Percentiles rank a stretch among this genome's conserved stretches.
Conservation (phyloP, 2,888 invertebrate species). For the Spatulosminthurus flaviceps region DNA sequence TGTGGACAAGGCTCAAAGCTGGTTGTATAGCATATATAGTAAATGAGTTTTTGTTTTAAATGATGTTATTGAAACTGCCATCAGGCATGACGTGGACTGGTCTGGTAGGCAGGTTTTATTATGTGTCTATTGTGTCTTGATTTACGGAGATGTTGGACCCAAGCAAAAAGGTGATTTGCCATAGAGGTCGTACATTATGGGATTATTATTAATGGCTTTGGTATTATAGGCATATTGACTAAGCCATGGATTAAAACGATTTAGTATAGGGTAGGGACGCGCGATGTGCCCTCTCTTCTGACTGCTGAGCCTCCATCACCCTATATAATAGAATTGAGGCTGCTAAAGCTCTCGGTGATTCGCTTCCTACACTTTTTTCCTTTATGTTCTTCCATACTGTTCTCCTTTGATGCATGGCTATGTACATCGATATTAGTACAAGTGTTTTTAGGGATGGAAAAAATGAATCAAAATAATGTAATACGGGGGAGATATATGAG, state of each 20-base stretch:
- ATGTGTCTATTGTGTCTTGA: slow-evolving; percentile 54
- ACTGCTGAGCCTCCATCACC: not conserved
- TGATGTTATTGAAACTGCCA: slow-evolving; percentile 45
- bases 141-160: slow-evolving; percentile 45
- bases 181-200: slow-evolving; percentile 37
- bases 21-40: not conserved
- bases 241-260: slow-evolving; percentile 38
- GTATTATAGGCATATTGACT: slow-evolving; percentile 41
- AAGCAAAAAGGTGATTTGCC: slow-evolving; percentile 43
- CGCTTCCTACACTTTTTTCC: slow-evolving; percentile 6
- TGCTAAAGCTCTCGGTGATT: not conserved
- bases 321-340: not conserved
- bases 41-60: slow-evolving; percentile 38
- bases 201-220: slow-evolving; percentile 44
- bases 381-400: not conserved
- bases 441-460: not conserved
- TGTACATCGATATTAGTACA: not conserved
- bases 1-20: slow-evolving; percentile 29
- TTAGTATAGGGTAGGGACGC: slow-evolving; percentile 24
- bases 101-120: slow-evolving; percentile 50
- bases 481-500: slow-evolving; percentile 20
- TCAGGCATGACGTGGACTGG: slow-evolving; percentile 50
- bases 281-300: slow-evolving; percentile 16
- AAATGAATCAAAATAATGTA: not conserved
- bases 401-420: not conserved